phyloP scores from a whole-genome alignment of 2,888 invertebrate species.

The Petrolisthes manimaculis region DNA sequence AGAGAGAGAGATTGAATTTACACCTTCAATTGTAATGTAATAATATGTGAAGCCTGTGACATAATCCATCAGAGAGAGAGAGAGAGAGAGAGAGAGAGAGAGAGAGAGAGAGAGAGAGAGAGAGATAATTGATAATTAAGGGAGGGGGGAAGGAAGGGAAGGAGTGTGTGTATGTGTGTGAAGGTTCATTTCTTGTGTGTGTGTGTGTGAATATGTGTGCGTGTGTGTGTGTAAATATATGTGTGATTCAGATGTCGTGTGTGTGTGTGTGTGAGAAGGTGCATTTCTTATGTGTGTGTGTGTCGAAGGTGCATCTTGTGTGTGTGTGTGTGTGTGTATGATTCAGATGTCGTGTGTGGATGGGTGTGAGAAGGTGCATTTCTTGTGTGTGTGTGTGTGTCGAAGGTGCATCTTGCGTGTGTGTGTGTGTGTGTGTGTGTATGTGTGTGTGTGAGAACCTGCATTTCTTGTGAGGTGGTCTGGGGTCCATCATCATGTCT shows the following conservation, averaged over 20 bases:
- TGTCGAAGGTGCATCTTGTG: background rate
- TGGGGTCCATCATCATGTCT: too few relatives aligned
- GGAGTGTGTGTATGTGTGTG: background rate
- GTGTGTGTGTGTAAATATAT: background rate
- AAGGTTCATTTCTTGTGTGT: background rate
- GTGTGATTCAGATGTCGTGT: too few relatives aligned
- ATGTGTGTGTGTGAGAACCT: too few relatives aligned
- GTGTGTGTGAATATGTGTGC: background rate
- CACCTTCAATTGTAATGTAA: background rate
- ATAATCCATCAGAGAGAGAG: slow-evolving; percentile 11
- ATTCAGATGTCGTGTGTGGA: too few relatives aligned
- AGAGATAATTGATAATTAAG: background rate
- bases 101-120: background rate
- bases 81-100: slow-evolving; percentile 32
- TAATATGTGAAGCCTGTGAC: slow-evolving; percentile 4
- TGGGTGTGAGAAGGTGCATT: too few relatives aligned
- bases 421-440: too few relatives aligned
- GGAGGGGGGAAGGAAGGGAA: background rate
- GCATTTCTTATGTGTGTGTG: background rate
- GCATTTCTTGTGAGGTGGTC: too few relatives aligned
- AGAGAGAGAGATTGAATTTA: slow-evolving; percentile 17
- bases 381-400: background rate
- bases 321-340: too few relatives aligned
- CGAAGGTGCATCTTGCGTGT: background rate
- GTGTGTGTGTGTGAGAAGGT: background rate